Conservation (phyloP, 2,888 invertebrate genomes). For the Agonopterix alstromeriana region DNA sequence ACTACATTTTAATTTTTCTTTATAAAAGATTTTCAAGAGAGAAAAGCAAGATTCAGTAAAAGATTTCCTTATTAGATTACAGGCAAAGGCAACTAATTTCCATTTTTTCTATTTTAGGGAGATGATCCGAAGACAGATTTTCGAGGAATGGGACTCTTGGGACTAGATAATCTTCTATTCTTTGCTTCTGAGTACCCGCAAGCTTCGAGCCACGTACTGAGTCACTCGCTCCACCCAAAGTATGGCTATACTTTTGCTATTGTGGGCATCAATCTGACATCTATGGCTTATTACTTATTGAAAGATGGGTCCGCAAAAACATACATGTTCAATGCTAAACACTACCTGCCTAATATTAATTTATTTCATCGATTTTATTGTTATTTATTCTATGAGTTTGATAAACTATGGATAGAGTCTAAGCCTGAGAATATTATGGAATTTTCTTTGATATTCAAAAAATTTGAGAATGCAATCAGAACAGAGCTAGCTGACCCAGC, state of each 20-base stretch:
- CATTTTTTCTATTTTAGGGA: slow-evolving; percentile 77
- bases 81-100: not conserved
- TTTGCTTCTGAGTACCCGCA: slow-evolving; percentile 89
- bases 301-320: slow-evolving; percentile 90
- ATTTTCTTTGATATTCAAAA: slow-evolving; percentile 90
- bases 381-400: slow-evolving; percentile 95
- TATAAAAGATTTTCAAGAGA: too few species aligned
- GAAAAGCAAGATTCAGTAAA: too few species aligned
- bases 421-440: slow-evolving; percentile 97
- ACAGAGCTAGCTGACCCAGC: slow-evolving; percentile 80
- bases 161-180: slow-evolving; percentile 92
- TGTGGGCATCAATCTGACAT: slow-evolving; percentile 96
- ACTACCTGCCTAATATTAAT: slow-evolving; percentile 79
- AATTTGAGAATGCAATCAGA: slow-evolving; percentile 87
- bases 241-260: slow-evolving; percentile 94
- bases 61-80: too few species aligned
- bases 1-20: too few species aligned
- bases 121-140: slow-evolving; percentile 99
- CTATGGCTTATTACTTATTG: slow-evolving; percentile 89
- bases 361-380: slow-evolving; percentile 96
- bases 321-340: slow-evolving; percentile 91
- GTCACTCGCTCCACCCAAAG: slow-evolving; percentile 91
- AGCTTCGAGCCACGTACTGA: slow-evolving; percentile 87
- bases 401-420: slow-evolving; percentile 94
- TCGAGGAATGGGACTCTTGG: slow-evolving; percentile 97